phyloP scores from a whole-genome alignment of 2,888 invertebrate genomes.

The Minunthozetes semirufus region DNA sequence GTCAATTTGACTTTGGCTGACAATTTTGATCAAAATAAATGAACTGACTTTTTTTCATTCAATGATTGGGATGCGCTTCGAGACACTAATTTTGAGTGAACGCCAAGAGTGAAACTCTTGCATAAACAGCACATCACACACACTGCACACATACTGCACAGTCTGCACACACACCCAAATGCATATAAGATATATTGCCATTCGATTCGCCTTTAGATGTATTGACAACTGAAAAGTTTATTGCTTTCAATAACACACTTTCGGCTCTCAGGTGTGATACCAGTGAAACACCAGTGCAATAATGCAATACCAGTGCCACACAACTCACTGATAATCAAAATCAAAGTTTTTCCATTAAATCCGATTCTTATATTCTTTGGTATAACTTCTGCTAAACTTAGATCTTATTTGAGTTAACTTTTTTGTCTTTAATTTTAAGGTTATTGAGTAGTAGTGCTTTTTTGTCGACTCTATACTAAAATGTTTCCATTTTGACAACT shows the following conservation, averaged over 20 bases:
- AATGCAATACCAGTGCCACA: constrained; percentile 13
- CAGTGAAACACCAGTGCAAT: too few relatives aligned
- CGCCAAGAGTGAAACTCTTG: background rate
- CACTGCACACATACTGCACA: background rate
- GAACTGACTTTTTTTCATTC: background rate
- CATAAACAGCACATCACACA: background rate
- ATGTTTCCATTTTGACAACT: background rate
- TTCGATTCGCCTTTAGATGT: background rate
- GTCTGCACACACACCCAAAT: constrained; percentile 22
- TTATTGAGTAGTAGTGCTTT: background rate
- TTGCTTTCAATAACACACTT: constrained; percentile 17
- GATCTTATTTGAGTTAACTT: background rate
- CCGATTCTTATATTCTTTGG: background rate
- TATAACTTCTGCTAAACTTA: background rate
- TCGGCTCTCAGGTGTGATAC: constrained; percentile 1
- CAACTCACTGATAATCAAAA: constrained; percentile 1
- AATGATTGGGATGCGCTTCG: background rate
- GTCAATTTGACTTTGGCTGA: constrained; percentile 15
- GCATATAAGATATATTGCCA: constrained; percentile 10
- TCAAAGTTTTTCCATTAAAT: constrained; percentile 19
- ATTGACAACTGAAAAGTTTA: constrained; percentile 30
- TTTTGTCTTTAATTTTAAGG: constrained; percentile 2
- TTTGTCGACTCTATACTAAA: constrained; percentile 4
- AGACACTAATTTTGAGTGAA: constrained; percentile 3
- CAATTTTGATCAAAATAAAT: constrained; percentile 28